Conservation (phyloP, 2,888 invertebrate species). For the Eupeodes latifasciatus region DNA sequence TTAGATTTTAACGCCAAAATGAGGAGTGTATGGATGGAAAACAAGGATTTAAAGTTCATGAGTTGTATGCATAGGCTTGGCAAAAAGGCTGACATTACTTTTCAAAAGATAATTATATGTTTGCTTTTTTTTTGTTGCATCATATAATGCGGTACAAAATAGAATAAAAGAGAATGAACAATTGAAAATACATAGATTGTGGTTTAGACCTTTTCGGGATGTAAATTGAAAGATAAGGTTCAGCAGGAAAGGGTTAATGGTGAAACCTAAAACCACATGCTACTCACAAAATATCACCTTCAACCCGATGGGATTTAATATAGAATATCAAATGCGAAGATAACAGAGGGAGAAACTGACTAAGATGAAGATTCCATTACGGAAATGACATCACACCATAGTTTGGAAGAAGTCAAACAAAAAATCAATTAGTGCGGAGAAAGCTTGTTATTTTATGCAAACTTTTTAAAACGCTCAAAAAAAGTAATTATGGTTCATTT, state of each 20-base stretch:
- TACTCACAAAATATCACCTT: neutral
- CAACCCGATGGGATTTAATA: neutral
- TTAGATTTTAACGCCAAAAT: conserved; percentile 2
- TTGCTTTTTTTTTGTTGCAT: too few species aligned
- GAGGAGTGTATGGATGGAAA: neutral
- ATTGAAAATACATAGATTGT: conserved; percentile 10
- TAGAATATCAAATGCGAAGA: too few species aligned
- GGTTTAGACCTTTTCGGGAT: conserved; percentile 10
- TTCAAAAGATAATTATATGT: conserved; percentile 27
- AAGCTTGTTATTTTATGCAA: too few species aligned
- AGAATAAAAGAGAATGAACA: neutral
- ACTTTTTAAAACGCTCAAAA: too few species aligned
- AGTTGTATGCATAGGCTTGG: neutral
- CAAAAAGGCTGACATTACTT: neutral
- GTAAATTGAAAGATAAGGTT: conserved; percentile 14
- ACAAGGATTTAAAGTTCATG: neutral
- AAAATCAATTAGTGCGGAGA: too few species aligned
- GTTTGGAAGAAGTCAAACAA: too few species aligned
- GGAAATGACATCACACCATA: too few species aligned
- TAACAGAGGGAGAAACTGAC: too few species aligned
- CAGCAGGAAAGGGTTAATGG: neutral
- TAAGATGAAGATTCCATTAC: too few species aligned
- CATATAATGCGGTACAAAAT: neutral
- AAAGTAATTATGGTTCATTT: too few species aligned
- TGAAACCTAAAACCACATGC: neutral